These are phyloP conservation scores for Callipepla squamata DNA, from an alignment of 2,113 vertebrate genomes.

Conservation along the genomic window DNA sequence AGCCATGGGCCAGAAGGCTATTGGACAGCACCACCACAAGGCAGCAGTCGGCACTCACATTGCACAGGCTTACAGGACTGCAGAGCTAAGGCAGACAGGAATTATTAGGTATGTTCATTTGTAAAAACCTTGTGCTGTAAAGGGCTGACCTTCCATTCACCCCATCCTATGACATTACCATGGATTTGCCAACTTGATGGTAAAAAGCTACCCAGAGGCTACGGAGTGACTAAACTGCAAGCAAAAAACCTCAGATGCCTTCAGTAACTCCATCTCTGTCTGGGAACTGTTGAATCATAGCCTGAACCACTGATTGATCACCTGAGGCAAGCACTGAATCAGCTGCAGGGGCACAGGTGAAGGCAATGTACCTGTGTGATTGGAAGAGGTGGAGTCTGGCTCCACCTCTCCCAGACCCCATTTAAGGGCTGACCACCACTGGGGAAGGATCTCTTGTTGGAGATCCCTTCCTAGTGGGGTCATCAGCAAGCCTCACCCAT, in stretches of 20 bases:
- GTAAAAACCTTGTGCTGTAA: neutral
- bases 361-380: no score
- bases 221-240: neutral
- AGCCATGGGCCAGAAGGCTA: rapidly evolving
- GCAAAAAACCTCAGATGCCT: neutral
- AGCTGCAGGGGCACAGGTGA: no score
- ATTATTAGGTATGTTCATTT: neutral
- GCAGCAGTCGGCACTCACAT: neutral
- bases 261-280: neutral
- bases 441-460: no score
- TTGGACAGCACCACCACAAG: neutral
- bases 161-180: neutral
- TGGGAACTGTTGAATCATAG: no score
- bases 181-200: neutral
- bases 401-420: no score
- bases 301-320: no score
- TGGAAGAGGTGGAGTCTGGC: no score
- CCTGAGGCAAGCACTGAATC: no score
- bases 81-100: neutral
- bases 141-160: neutral
- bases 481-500: no score
- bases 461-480: no score
- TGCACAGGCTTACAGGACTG: neutral
- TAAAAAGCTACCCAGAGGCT: neutral
- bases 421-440: no score